Base-by-base conservation (phyloP, 2,113 vertebrate genomes). In the Etia nguti region DNA sequence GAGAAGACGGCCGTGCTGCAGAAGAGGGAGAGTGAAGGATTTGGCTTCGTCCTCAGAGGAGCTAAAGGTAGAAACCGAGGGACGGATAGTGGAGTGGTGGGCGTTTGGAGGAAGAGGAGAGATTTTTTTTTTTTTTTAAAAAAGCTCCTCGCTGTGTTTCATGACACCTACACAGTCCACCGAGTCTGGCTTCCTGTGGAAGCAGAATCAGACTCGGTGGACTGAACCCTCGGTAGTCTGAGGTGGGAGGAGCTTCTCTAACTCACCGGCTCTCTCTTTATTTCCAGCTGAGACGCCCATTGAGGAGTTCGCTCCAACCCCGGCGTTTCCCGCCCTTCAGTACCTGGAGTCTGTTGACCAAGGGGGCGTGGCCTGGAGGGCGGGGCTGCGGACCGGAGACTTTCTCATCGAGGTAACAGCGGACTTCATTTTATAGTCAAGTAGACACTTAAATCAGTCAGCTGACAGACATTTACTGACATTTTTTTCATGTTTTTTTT, bases 291-390 rank as follows among this genome's bases (percentile, higher is more conserved):
- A 99, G 96, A 99, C 98, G 22, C 98, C 98, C 6, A 99, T 99
- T 1, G 98, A 99, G 96, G 98, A 99, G 96, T 99, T 99, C 86
- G 98, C 98, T 1, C 98, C 98, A 0, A 99, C 98, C 0, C 98
- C 98, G 1, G 98, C 98, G 3, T 99, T 99, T 93, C 98, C 98
- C 0, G 98, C 98, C 0, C 96, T 99, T 24, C 98, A 99, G 95
- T 99, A 99, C 93, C 96, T 99, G 91, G 98, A 99, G 91, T 99
- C 98, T 0, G 98, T 99, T 79, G 98, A 99, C 8, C 98, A 99
- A 94, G 98, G 98, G 87, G 98, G 99, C 0, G 98, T 99, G 34
- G 99, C 99, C 4, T 99, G 99, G 98, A 97, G 98, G 95, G 98
- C 98, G 1, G 98, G 99, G 68, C 96, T 99, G 8, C 87, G 96